Conservation (phyloP, 92 coral and sea anemone species). For the Muricea muricata region DNA sequence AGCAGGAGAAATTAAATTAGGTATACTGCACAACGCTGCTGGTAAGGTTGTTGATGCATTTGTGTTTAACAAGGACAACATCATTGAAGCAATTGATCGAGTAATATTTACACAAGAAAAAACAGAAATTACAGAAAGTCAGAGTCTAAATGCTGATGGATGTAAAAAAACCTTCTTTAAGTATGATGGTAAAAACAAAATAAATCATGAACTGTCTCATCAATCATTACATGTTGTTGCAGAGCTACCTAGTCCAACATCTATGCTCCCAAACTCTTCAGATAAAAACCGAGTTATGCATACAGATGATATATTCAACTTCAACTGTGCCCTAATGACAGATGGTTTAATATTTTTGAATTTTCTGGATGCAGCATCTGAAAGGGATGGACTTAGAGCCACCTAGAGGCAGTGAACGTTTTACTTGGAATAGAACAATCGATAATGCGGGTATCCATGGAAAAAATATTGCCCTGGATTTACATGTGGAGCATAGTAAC, state of each 20-base stretch:
- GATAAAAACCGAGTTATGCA: not conserved
- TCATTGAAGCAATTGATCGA: conserved; percentile 32
- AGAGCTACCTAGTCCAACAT: conserved; percentile 8
- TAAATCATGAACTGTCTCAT: conserved; percentile 67
- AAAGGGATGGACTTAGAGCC: conserved; percentile 64
- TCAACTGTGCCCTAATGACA: conserved; percentile 11
- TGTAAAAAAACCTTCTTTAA: conserved; percentile 56
- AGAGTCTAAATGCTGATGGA: conserved; percentile 60
- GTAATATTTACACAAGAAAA: conserved; percentile 52
- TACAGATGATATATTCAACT: conserved; percentile 24
- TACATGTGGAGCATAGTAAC: not conserved
- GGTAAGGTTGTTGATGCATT: conserved; percentile 64
- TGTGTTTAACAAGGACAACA: conserved; percentile 45
- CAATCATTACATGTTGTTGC: conserved; percentile 57
- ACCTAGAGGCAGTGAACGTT: conserved; percentile 57
- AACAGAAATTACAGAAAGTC: conserved; percentile 34
- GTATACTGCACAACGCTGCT: conserved; percentile 59
- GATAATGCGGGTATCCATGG: conserved; percentile 30
- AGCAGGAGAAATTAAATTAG: conserved; percentile 38
- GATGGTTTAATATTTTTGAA: conserved; percentile 31
- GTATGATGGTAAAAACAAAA: conserved; percentile 68
- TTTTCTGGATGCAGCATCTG: conserved; percentile 37
- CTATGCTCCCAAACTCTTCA: not conserved
- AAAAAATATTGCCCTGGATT: not conserved
- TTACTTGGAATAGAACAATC: conserved; percentile 49